These are phyloP conservation scores for Adelosebastes latens DNA, from an alignment of 2,797 vertebrate species.

Conservation along the genomic window DNA sequence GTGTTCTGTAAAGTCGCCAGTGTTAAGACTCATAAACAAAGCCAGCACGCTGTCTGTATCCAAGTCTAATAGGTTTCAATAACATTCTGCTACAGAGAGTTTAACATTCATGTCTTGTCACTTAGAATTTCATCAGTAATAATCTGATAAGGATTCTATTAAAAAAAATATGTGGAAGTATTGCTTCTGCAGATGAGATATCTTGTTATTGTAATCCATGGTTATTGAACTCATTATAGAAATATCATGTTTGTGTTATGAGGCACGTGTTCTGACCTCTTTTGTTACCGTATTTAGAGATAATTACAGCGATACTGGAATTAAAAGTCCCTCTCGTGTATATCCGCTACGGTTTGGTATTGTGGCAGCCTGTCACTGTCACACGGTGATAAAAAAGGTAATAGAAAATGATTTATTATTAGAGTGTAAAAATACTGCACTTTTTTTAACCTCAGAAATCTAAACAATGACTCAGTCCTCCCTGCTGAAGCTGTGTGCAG, in stretches of 20 bases:
- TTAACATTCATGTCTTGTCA: not conserved
- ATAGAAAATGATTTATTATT: not conserved
- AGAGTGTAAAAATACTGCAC: not conserved
- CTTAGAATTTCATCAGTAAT: not conserved
- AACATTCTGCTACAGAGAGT: not conserved
- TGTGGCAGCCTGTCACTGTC: not conserved
- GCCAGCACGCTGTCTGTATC: not conserved
- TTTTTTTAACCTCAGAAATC: not conserved
- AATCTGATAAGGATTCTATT: slow-evolving; percentile 5
- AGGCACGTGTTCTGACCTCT: not conserved
- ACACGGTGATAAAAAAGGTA: not conserved
- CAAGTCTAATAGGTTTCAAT: not conserved
- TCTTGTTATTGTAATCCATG: not conserved
- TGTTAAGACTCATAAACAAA: not conserved
- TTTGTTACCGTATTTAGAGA: not conserved
- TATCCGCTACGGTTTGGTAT: not conserved
- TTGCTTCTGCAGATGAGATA: not conserved
- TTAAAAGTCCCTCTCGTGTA: not conserved
- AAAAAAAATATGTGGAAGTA: not conserved
- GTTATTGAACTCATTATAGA: slow-evolving; percentile 21
- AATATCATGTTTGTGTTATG: not conserved
- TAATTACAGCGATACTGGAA: not conserved
- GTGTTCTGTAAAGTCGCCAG: not conserved
- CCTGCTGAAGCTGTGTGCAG: not conserved
- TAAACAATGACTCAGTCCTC: not conserved